Evolutionary conservation across 2,888 invertebrate genomes (phyloP).

Genomic region (Nymphalis urticae): DNA sequence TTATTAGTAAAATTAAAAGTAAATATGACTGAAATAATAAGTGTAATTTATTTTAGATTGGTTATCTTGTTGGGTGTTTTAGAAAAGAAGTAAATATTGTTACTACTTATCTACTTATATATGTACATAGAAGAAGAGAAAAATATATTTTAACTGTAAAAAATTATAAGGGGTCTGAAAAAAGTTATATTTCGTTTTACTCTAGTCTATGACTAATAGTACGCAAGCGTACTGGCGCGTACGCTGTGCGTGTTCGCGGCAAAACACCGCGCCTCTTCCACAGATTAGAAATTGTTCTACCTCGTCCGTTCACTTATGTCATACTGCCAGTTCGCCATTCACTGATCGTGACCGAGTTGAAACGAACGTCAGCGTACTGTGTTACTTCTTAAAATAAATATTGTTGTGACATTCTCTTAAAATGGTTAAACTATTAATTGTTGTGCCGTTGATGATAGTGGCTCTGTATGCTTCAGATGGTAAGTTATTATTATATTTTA

Average conservation of each 20-base stretch:
- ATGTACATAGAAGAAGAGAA: no score
- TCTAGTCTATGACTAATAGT: constrained; percentile 3
- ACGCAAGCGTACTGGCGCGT: constrained; percentile 8
- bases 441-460: constrained; percentile 69
- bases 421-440: constrained; percentile 66
- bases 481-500: constrained; percentile 48
- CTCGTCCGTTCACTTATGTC: constrained; percentile 18
- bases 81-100: no score
- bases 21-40: no score
- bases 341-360: constrained; percentile 52
- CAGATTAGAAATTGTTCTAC: constrained; percentile 22
- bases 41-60: no score
- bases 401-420: constrained; percentile 37
- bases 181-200: no score
- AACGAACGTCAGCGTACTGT: constrained; percentile 50
- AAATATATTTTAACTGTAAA: no score
- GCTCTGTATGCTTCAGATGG: constrained; percentile 67
- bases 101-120: no score
- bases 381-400: constrained; percentile 43
- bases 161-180: no score
- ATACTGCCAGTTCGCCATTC: constrained; percentile 52
- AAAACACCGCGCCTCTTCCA: constrained; percentile 13
- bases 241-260: constrained; percentile 13
- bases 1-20: no score
- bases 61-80: no score